Conservation (phyloP, 2,888 invertebrate species). For the Ennomos quercinarius region DNA sequence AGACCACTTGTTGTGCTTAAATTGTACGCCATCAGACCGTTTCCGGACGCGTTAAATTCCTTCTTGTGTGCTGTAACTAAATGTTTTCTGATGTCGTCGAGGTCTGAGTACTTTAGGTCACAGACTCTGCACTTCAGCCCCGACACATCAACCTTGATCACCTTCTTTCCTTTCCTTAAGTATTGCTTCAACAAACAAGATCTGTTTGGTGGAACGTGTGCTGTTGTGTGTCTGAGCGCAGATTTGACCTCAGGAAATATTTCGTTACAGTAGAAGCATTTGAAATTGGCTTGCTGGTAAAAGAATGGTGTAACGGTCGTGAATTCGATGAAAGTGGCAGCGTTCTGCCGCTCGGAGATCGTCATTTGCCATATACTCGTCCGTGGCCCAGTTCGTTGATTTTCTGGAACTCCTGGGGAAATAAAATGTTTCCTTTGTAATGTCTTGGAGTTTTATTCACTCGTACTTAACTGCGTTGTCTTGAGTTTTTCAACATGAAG, state of each 20-base stretch:
- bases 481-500: background rate
- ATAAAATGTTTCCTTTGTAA: conserved; percentile 51
- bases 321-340: conserved; percentile 72
- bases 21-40: conserved; percentile 76
- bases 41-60: conserved; percentile 75
- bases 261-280: conserved; percentile 77
- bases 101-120: conserved; percentile 67
- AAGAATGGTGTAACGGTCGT: conserved; percentile 76
- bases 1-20: conserved; percentile 63
- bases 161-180: conserved; percentile 73
- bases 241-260: conserved; percentile 73
- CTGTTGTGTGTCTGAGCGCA: conserved; percentile 41
- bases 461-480: background rate
- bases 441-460: background rate
- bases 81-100: conserved; percentile 72
- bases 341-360: conserved; percentile 74
- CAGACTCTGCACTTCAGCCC: conserved; percentile 71
- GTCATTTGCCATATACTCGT: conserved; percentile 82
- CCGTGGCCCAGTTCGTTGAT: conserved; percentile 17
- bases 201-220: conserved; percentile 58
- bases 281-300: conserved; percentile 79
- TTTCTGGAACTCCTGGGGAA: conserved; percentile 16
- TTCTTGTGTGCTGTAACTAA: conserved; percentile 63
- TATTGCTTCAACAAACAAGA: conserved; percentile 65
- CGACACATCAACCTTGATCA: conserved; percentile 79